Base-by-base conservation (phyloP, 2,113 vertebrate genomes). In the Perca flavescens region DNA sequence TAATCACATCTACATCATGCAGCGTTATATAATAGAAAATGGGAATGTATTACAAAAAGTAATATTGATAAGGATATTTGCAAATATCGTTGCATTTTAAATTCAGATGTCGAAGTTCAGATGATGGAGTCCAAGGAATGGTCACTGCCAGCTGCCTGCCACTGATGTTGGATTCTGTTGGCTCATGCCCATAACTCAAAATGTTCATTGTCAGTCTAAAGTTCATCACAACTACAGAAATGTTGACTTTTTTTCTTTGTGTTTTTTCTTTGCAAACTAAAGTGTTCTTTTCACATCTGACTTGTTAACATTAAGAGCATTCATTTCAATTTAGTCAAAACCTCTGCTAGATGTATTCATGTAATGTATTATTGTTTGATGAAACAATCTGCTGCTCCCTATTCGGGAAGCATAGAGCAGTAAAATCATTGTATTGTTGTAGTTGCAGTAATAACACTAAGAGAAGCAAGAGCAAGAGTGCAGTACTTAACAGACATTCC, bases 1-100 rank as follows among this genome's bases (percentile, higher is more conserved):
- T 65, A 63, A 72, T 65, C 49, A 71, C 67, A 74, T 74, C 40
- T 31, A 5, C 69, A 58, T 74, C 70, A 28, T 81, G 56, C 43
- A 76, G 57, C 6, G 28, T 77, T 80, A 61, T n/a, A 60, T 63
- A 76, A 82, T 7, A 15, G n/a, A 43, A 36, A 19, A 54, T 52
- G 2, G 11, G 40, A 66, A 22, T 68, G 68, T 63, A 17, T 57
- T 31, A 9, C 43, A 63, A 25, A 76, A 76, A 76, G 17, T 5
- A 1, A 12, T 3, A 28, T 53, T 71, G 17, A 64, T 70, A 22
- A 56, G 8, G 28, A 5, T 60, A 22, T 54, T 60, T 62, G 14
- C n/a, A 43, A 31, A 52, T 65, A 31, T 19, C 10, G 4, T 36
- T 56, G n/a, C 28, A 82, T 76, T 77, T 60, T 12, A 68, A 68